Evolutionary conservation across 2,113 vertebrate species (phyloP).

Genomic region (Baryphthengus martii): DNA sequence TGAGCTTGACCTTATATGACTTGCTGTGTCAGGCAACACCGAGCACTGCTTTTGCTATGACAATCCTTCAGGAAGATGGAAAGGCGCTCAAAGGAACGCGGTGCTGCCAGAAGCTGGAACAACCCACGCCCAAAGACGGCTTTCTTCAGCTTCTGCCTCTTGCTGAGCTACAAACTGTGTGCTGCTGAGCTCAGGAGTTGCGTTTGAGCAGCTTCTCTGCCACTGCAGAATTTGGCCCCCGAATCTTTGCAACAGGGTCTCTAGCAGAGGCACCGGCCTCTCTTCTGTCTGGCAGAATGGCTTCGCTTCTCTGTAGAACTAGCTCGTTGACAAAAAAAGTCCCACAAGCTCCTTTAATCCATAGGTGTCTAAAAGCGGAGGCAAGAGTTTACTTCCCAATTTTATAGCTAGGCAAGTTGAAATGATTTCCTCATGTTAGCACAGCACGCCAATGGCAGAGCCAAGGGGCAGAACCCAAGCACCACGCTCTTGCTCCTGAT

Average conservation of each 20-base stretch:
- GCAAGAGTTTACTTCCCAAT: neutral
- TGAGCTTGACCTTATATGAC: slow-evolving; percentile 42
- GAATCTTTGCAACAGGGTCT: neutral
- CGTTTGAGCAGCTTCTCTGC: neutral
- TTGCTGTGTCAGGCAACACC: neutral
- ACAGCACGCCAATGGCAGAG: neutral
- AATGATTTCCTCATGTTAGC: neutral
- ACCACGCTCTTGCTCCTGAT: neutral
- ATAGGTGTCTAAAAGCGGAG: neutral
- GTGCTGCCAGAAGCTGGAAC: neutral
- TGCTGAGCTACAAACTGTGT: accelerated
- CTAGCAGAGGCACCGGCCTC: neutral
- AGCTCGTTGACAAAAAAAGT: too few relatives aligned
- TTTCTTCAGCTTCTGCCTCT: neutral
- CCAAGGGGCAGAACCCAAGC: neutral
- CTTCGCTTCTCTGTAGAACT: neutral
- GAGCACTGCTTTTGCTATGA: neutral
- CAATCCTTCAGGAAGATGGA: slow-evolving; percentile 43
- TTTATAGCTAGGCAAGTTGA: neutral
- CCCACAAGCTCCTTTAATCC: neutral
- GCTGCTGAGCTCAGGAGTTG: neutral
- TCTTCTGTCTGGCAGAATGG: neutral
- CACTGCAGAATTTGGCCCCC: accelerated
- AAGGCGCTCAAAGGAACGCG: accelerated
- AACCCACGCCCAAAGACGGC: neutral